These are phyloP conservation scores for Taurulus bubalis DNA, from an alignment of 2,113 vertebrate species.

Conservation along the genomic window DNA sequence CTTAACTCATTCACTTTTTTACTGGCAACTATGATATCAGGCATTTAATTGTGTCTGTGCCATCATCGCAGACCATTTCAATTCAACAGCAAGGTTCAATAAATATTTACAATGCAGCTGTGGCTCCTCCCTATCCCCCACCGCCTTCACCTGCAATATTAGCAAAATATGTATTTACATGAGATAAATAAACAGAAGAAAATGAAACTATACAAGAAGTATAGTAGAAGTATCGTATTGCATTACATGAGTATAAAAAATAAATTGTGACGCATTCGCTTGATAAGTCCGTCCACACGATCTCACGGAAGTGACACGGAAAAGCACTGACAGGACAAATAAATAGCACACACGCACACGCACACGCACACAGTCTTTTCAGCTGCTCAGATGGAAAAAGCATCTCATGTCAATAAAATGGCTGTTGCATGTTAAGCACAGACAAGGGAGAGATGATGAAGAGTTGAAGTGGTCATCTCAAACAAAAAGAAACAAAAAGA, in stretches of 20 bases:
- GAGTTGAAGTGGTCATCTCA: slow-evolving; percentile 57
- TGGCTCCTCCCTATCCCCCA: slow-evolving; percentile 9
- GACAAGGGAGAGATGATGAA: slow-evolving; percentile 52
- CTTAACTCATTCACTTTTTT: slow-evolving; percentile 40
- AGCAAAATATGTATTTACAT: slow-evolving; percentile 80
- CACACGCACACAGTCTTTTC: slow-evolving; percentile 45
- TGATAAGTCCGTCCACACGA: slow-evolving; percentile 30
- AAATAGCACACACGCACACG: slow-evolving; percentile 70
- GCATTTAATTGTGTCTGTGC: slow-evolving; percentile 50
- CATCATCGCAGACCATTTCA: slow-evolving; percentile 39
- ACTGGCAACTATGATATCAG: slow-evolving; percentile 27
- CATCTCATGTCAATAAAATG: slow-evolving; percentile 57
- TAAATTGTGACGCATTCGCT: slow-evolving; percentile 62
- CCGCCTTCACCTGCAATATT: slow-evolving; percentile 50
- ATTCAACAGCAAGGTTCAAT: slow-evolving; percentile 50
- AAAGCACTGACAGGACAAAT: slow-evolving; percentile 80
- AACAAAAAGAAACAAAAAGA: slow-evolving; percentile 24
- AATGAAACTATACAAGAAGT: slow-evolving; percentile 72
- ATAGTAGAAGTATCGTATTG: slow-evolving; percentile 75
- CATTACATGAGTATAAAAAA: slow-evolving; percentile 77
- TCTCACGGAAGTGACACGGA: slow-evolving; percentile 54
- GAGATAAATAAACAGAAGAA: slow-evolving; percentile 75
- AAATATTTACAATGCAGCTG: slow-evolving; percentile 73
- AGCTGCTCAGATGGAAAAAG: slow-evolving; percentile 72
- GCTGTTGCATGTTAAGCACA: slow-evolving; percentile 63